Conservation (phyloP, 2,888 invertebrate species). For the Stictocephala bisonia region DNA sequence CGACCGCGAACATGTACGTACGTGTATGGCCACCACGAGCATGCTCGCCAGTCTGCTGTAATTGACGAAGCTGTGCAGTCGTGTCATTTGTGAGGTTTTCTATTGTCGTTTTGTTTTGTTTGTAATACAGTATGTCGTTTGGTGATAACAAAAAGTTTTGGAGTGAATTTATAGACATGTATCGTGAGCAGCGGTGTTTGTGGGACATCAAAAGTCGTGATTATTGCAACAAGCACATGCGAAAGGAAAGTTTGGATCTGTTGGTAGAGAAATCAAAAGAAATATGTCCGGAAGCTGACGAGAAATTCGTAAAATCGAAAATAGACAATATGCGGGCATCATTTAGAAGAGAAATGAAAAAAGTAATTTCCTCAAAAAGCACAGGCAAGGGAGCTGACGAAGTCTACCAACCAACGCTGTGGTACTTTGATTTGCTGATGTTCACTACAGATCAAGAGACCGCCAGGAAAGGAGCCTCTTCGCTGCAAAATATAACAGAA, state of each 20-base stretch:
- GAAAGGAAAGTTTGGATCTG: neutral
- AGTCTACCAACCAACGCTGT: slow-evolving; percentile 30
- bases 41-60: too few species aligned
- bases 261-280: slow-evolving; percentile 23
- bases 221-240: slow-evolving; percentile 6
- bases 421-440: slow-evolving; percentile 33
- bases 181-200: slow-evolving; percentile 19
- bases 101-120: too few species aligned
- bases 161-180: slow-evolving; percentile 34
- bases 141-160: slow-evolving; percentile 26
- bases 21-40: too few species aligned
- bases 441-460: slow-evolving; percentile 13
- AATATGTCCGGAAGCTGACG: neutral
- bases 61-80: too few species aligned
- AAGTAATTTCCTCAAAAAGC: slow-evolving; percentile 7
- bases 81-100: too few species aligned
- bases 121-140: slow-evolving; percentile 1
- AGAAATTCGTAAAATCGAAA: slow-evolving; percentile 23
- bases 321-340: slow-evolving; percentile 22
- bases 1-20: too few species aligned
- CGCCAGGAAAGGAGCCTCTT: slow-evolving; percentile 14
- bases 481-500: too few species aligned
- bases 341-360: slow-evolving; percentile 24
- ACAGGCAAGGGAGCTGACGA: slow-evolving; percentile 20
- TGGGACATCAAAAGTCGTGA: slow-evolving; percentile 33